Evolutionary conservation across 2,888 invertebrate genomes (phyloP).

Genomic region (Aphodius sticticus): DNA sequence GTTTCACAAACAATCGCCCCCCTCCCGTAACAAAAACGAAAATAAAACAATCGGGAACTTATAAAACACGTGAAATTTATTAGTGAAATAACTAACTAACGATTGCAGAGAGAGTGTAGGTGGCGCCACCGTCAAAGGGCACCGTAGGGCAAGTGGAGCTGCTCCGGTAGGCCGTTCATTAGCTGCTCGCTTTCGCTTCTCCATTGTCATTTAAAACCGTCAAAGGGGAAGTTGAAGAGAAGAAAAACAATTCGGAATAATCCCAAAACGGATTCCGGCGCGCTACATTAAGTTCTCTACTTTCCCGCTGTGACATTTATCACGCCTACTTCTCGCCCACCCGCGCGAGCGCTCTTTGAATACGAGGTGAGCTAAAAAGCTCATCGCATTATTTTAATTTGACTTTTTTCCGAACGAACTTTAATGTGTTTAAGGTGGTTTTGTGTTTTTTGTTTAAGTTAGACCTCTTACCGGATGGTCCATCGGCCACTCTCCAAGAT

Average conservation of each 20-base stretch:
- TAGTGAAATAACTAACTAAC: not conserved
- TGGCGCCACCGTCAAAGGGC: too few species aligned
- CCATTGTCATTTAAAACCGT: conserved; percentile 31
- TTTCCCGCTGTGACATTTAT: conserved; percentile 9
- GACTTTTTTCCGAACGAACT: not conserved
- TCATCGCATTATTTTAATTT: not conserved
- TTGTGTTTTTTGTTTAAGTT: too few species aligned
- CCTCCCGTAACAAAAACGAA: not conserved
- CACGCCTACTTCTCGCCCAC: not conserved
- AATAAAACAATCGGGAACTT: not conserved
- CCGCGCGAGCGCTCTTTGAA: not conserved
- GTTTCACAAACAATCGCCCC: not conserved
- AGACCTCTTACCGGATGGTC: too few species aligned
- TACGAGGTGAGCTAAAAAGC: not conserved
- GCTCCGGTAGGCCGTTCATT: conserved; percentile 30
- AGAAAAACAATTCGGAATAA: conserved; percentile 32
- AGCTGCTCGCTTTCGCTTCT: conserved; percentile 8
- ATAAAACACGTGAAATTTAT: not conserved
- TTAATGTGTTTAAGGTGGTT: not conserved
- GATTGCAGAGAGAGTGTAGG: not conserved
- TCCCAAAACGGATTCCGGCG: not conserved
- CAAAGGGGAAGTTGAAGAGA: conserved; percentile 29
- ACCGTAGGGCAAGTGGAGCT: conserved; percentile 14
- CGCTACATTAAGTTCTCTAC: conserved; percentile 25
- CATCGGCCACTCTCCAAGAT: too few species aligned